Evolutionary conservation across 1,140 invertebrate species (phyloP).

Genomic region (Yoshiicerus persimilis): DNA sequence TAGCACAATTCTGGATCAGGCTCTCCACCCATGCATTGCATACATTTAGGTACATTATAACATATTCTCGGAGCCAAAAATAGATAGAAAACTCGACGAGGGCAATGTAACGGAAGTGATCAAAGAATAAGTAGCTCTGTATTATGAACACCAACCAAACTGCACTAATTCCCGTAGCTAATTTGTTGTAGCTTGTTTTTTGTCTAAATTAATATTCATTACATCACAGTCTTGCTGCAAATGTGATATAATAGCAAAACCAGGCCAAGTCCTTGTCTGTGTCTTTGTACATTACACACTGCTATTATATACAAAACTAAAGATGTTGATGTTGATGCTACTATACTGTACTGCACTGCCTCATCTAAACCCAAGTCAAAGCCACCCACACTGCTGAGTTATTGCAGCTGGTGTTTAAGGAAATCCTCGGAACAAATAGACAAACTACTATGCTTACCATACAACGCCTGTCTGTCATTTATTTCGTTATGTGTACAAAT

Average conservation of each 20-base stretch:
- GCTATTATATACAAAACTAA: background rate
- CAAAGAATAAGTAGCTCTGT: background rate
- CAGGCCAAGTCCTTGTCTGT: background rate
- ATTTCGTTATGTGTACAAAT: background rate
- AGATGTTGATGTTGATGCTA: background rate
- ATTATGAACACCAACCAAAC: background rate
- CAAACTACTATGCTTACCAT: background rate
- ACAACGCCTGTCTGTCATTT: background rate
- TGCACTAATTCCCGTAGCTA: background rate
- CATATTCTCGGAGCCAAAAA: background rate
- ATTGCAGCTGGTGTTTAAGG: background rate
- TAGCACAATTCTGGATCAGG: background rate
- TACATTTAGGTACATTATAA: background rate
- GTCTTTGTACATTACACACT: background rate
- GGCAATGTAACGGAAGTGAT: slow-evolving; percentile 11
- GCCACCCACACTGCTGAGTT: background rate
- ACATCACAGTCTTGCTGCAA: background rate
- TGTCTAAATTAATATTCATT: background rate
- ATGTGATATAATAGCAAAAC: background rate
- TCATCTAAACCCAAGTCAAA: background rate
- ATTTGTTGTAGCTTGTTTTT: background rate
- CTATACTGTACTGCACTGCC: background rate
- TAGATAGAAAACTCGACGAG: background rate
- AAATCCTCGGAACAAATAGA: background rate
- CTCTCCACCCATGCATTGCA: background rate